phyloP scores from a whole-genome alignment of 2,888 invertebrate genomes.

The Dicranocentrus wangi region DNA sequence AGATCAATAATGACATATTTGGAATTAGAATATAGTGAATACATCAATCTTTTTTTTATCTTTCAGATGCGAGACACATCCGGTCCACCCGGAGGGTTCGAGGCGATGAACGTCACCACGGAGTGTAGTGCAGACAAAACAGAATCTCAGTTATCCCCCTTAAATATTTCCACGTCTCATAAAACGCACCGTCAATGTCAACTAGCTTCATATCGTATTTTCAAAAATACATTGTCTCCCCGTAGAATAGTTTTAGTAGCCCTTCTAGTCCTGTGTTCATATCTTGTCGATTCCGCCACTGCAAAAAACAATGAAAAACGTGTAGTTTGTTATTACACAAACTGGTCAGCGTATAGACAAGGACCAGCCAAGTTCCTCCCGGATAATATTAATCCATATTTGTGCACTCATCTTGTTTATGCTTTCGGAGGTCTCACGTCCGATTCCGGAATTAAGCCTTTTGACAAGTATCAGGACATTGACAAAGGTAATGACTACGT shows the following conservation, averaged over 20 bases:
- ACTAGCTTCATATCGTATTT: conserved; percentile 28
- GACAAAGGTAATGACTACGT: conserved; percentile 90
- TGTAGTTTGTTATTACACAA: conserved; percentile 93
- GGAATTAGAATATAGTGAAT: not conserved
- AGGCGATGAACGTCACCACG: conserved; percentile 1
- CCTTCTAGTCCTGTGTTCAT: conserved; percentile 71
- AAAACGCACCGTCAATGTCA: conserved; percentile 56
- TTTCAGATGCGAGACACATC: conserved; percentile 60
- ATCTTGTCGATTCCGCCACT: conserved; percentile 46
- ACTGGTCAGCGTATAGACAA: conserved; percentile 90
- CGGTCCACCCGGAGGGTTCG: conserved; percentile 54
- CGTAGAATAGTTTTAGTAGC: conserved; percentile 53
- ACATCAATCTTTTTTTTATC: conserved; percentile 11
- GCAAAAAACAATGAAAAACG: conserved; percentile 77
- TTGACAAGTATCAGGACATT: conserved; percentile 95
- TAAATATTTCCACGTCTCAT: conserved; percentile 5
- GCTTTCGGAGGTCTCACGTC: conserved; percentile 94
- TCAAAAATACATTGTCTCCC: conserved; percentile 31
- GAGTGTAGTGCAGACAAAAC: not conserved
- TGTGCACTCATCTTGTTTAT: conserved; percentile 94
- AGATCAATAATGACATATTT: too few species aligned
- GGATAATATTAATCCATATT: conserved; percentile 94
- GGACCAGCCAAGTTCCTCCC: conserved; percentile 93
- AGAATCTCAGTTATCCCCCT: not conserved
- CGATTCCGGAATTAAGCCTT: conserved; percentile 91